Conservation (phyloP, 2,797 vertebrate genomes). For the Aselliscus stoliczkanus region DNA sequence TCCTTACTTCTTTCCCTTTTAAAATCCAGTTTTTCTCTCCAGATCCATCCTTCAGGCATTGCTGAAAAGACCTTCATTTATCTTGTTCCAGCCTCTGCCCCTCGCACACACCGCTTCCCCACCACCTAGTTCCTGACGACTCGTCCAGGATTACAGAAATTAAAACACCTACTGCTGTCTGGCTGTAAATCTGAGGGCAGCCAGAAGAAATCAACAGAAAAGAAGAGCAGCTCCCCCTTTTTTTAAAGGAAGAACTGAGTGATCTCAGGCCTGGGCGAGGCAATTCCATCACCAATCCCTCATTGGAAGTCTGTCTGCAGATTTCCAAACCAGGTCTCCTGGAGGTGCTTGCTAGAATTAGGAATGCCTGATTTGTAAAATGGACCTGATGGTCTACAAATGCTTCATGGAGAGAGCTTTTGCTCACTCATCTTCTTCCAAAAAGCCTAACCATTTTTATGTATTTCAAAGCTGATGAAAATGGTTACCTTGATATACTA, state of each 20-base stretch:
- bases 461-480: background rate
- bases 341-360: background rate
- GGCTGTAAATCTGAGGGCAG: background rate
- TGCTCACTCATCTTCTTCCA: background rate
- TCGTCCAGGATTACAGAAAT: background rate
- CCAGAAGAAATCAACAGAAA: slow-evolving; percentile 26
- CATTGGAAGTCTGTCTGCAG: background rate
- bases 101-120: fast-evolving
- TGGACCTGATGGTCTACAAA: background rate
- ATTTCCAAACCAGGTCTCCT: slow-evolving; percentile 48
- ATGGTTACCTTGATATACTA: background rate
- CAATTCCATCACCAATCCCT: background rate
- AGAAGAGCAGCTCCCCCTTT: slow-evolving; percentile 29
- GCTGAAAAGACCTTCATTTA: background rate
- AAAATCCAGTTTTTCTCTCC: background rate
- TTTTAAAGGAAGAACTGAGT: slow-evolving; percentile 51
- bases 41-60: background rate
- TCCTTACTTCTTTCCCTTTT: background rate
- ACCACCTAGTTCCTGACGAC: background rate
- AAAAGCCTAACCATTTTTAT: background rate
- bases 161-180: slow-evolving; percentile 47
- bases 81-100: background rate
- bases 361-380: background rate
- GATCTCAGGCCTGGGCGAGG: slow-evolving; percentile 32
- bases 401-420: background rate